Evolutionary conservation across 2,888 invertebrate species (phyloP).

Genomic region (Rhaphigaster nebulosa): DNA sequence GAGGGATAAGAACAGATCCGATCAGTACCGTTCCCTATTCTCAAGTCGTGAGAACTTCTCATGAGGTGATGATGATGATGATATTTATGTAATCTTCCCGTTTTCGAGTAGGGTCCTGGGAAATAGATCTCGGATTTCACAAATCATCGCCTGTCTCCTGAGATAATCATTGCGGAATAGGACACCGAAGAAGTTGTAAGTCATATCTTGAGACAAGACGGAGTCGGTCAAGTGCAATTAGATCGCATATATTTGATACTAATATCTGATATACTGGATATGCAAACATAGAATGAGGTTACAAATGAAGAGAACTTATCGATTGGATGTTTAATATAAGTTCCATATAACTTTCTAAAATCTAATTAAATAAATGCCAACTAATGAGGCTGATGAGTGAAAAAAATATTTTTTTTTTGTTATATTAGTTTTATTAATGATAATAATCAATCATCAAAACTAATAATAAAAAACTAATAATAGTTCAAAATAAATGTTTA

Average conservation of each 20-base stretch:
- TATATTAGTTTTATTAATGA: too few relatives aligned
- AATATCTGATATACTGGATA: not conserved
- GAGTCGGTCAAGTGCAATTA: not conserved
- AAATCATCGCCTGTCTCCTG: not conserved
- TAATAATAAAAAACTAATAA: too few relatives aligned
- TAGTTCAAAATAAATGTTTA: too few relatives aligned
- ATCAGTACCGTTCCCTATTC: constrained; percentile 35
- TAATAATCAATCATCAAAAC: too few relatives aligned
- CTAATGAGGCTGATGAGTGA: too few relatives aligned
- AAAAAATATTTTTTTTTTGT: too few relatives aligned
- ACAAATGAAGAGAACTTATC: not conserved
- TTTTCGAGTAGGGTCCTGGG: not conserved
- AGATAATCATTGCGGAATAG: not conserved
- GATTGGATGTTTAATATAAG: not conserved
- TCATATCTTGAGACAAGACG: not conserved
- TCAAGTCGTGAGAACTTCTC: constrained; percentile 40
- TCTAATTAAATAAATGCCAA: too few relatives aligned
- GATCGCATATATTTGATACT: not conserved
- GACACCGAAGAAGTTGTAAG: not conserved
- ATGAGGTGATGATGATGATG: constrained; percentile 31
- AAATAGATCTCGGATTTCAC: constrained; percentile 28
- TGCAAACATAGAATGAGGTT: not conserved
- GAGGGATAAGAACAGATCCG: not conserved
- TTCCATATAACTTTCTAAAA: not conserved
- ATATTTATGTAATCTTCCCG: constrained; percentile 41